phyloP scores from a whole-genome alignment of 2,113 vertebrate genomes.

The Forbesichthys papilliferus region DNA sequence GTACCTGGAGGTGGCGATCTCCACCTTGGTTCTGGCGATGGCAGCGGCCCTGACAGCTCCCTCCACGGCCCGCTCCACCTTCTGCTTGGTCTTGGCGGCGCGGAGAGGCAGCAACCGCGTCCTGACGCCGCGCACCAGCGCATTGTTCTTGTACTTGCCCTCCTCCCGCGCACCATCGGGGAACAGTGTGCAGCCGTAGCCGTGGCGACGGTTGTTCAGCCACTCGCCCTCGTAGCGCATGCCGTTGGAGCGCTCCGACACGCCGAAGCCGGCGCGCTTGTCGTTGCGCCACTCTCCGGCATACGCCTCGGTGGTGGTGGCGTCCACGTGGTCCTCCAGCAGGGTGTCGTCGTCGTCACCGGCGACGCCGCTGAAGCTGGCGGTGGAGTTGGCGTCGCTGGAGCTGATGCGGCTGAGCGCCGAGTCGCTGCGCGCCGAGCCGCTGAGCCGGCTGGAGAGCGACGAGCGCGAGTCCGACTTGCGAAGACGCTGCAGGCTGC shows the following conservation, averaged over 20 bases:
- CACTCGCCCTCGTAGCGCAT: slow-evolving; percentile 97
- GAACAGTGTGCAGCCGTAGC: slow-evolving; percentile 93
- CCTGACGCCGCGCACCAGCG: slow-evolving; percentile 88
- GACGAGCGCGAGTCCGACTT: slow-evolving; percentile 95
- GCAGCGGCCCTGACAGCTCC: slow-evolving; percentile 89
- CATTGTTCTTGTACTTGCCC: slow-evolving; percentile 96
- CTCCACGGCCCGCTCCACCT: slow-evolving; percentile 91
- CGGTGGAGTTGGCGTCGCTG: slow-evolving; percentile 92
- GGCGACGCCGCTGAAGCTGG: slow-evolving; percentile 92
- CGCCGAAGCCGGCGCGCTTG: slow-evolving; percentile 91
- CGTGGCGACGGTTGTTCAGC: slow-evolving; percentile 92
- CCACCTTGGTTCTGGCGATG: slow-evolving; percentile 94
- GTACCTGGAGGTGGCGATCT: slow-evolving; percentile 95
- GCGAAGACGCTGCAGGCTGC: slow-evolving; percentile 88
- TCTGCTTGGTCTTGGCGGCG: slow-evolving; percentile 95
- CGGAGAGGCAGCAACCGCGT: slow-evolving; percentile 92
- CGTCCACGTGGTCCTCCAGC: slow-evolving; percentile 90
- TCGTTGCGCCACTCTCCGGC: slow-evolving; percentile 97
- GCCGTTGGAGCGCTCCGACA: slow-evolving; percentile 92
- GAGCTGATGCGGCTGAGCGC: slow-evolving; percentile 95
- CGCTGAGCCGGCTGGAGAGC: slow-evolving; percentile 91
- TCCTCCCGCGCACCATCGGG: slow-evolving; percentile 92
- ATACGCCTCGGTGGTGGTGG: slow-evolving; percentile 93
- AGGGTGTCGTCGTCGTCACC: slow-evolving; percentile 81
- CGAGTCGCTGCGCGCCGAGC: slow-evolving; percentile 91